phyloP scores from a whole-genome alignment of 2,888 invertebrate genomes.

The Lasioglossum oenotherae region DNA sequence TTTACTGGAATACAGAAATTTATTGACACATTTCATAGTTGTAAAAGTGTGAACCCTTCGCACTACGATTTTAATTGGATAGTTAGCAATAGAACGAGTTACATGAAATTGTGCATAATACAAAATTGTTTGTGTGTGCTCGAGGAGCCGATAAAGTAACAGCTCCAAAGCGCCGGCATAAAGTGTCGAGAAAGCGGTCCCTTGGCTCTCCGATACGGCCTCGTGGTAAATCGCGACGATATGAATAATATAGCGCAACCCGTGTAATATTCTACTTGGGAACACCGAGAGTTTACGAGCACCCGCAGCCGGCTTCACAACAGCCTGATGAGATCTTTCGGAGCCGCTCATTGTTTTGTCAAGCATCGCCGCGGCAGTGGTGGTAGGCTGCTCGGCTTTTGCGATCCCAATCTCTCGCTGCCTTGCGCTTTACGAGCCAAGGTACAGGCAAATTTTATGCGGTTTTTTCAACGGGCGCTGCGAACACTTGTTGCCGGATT shows the following conservation, averaged over 20 bases:
- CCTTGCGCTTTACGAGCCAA: not conserved
- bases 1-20: no score
- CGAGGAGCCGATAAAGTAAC: not conserved
- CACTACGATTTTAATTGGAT: no score
- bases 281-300: constrained; percentile 15
- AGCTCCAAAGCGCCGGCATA: constrained; percentile 3
- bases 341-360: constrained; percentile 22
- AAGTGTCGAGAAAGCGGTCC: constrained; percentile 30
- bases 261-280: constrained; percentile 8
- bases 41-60: no score
- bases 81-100: no score
- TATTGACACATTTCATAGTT: no score
- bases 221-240: constrained; percentile 22
- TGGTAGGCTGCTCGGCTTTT: constrained; percentile 1
- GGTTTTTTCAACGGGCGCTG: not conserved
- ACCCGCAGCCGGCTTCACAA: not conserved
- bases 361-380: not conserved
- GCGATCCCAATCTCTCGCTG: not conserved
- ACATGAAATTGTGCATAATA: no score
- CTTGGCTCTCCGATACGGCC: constrained; percentile 1
- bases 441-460: not conserved
- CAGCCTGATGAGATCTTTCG: constrained; percentile 15
- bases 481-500: constrained; percentile 1
- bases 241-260: constrained; percentile 21
- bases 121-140: not conserved